Conservation (phyloP, 2,113 vertebrate genomes). For the Anser cygnoides region DNA sequence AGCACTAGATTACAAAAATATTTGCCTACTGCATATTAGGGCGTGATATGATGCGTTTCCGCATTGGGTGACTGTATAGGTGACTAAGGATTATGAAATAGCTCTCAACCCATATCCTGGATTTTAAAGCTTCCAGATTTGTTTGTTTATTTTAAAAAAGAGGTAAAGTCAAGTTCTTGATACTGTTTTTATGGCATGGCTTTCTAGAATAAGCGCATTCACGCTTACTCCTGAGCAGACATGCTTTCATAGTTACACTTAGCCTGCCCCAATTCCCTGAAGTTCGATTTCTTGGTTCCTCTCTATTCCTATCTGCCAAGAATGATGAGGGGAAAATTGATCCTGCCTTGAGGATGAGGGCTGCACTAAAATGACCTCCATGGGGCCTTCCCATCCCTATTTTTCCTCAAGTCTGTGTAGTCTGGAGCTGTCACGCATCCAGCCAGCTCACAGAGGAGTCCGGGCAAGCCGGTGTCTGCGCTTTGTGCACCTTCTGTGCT, state of each 20-base stretch:
- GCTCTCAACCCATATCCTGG: not conserved
- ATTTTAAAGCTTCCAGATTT: slow-evolving; percentile 18
- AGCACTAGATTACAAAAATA: slow-evolving; percentile 42
- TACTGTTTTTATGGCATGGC: not conserved
- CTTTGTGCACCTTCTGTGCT: not conserved
- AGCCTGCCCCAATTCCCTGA: not conserved
- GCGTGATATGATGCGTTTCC: slow-evolving; percentile 2
- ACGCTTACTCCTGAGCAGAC: not conserved
- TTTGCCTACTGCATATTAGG: slow-evolving; percentile 47
- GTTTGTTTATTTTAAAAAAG: not conserved
- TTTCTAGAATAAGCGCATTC: not conserved
- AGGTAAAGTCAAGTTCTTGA: not conserved
- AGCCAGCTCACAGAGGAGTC: rapidly evolving
- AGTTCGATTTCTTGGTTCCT: not conserved
- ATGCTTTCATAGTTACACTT: not conserved
- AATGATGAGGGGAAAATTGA: not conserved
- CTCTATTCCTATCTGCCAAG: not conserved
- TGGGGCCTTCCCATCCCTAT: not conserved
- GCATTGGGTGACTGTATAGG: not conserved
- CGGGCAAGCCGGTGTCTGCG: not conserved
- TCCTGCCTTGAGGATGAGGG: not conserved
- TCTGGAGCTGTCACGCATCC: not conserved
- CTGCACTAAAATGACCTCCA: not conserved
- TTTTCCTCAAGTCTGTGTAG: not conserved
- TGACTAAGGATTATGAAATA: not conserved